Percentiles rank a stretch among this genome's conserved stretches.
Conservation (phyloP, 1,140 invertebrate genomes). For the Papilio aristodemus region DNA sequence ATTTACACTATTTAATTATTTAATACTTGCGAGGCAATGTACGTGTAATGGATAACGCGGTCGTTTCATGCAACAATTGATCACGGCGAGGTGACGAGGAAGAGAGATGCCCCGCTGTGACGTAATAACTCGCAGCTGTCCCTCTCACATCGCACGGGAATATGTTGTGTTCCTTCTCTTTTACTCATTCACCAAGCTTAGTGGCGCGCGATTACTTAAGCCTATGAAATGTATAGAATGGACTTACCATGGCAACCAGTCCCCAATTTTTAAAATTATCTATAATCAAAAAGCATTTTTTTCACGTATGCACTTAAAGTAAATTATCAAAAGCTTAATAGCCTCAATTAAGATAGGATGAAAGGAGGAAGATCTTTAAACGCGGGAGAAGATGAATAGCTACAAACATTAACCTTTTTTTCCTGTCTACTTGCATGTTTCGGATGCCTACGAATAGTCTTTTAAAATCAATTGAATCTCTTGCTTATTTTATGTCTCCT, state of each 20-base stretch:
- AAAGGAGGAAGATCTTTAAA: too few species aligned
- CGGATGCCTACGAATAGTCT: too few species aligned
- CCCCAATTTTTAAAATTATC: neutral
- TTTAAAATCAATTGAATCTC: too few species aligned
- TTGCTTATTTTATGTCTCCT: too few species aligned
- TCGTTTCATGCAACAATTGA: constrained; percentile 25
- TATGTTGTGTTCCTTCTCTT: constrained; percentile 62
- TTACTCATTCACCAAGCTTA: constrained; percentile 70
- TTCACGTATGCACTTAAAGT: too few species aligned
- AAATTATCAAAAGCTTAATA: too few species aligned
- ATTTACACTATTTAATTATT: constrained; percentile 1
- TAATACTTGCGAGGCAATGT: constrained; percentile 26
- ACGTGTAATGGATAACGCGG: neutral
- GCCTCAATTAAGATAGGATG: too few species aligned
- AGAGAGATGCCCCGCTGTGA: constrained; percentile 72
- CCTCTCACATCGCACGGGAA: constrained; percentile 63
- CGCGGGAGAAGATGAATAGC: too few species aligned
- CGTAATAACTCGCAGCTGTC: constrained; percentile 75
- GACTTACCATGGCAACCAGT: neutral
- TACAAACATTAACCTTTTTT: too few species aligned
- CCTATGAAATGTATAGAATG: constrained; percentile 41
- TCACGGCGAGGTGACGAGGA: constrained; percentile 42
- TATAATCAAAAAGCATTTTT: too few species aligned
- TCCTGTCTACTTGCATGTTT: too few species aligned
- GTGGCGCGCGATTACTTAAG: constrained; percentile 50